Evolutionary conservation across 2,888 invertebrate genomes (phyloP).

Genomic region (Dendrolimus pini): DNA sequence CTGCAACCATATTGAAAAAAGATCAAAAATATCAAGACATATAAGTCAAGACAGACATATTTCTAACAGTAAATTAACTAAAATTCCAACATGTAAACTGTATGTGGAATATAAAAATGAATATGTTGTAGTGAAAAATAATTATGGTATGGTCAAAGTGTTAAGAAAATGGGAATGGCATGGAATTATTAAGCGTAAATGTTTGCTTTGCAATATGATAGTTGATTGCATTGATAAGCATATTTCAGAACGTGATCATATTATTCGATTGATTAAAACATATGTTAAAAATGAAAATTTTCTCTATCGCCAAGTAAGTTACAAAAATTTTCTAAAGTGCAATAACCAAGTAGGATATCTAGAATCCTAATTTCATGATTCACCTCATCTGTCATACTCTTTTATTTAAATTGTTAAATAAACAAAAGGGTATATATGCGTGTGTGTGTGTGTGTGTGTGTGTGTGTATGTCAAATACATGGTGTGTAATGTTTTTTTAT

Average conservation of each 20-base stretch:
- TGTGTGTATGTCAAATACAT: too few species aligned
- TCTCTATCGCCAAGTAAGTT: neutral
- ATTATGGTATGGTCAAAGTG: neutral
- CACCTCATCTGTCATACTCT: too few species aligned
- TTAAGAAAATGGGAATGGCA: slow-evolving; percentile 38
- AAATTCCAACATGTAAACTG: too few species aligned
- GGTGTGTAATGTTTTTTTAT: too few species aligned
- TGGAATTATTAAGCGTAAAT: slow-evolving; percentile 26
- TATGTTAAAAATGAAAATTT: slow-evolving; percentile 18
- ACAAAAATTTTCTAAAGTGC: neutral
- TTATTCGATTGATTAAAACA: slow-evolving; percentile 33
- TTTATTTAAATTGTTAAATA: too few species aligned
- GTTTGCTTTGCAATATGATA: slow-evolving; percentile 30
- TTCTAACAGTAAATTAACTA: neutral
- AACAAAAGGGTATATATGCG: too few species aligned
- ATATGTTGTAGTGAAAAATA: too few species aligned
- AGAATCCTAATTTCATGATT: too few species aligned
- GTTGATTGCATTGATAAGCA: slow-evolving; percentile 23
- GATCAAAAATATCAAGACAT: neutral
- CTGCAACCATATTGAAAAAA: neutral
- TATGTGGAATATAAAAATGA: too few species aligned
- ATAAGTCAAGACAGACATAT: neutral
- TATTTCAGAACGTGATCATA: slow-evolving; percentile 23
- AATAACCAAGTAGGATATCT: too few species aligned
- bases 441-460: too few species aligned